Conservation (phyloP, 2,113 vertebrate species). For the Lepisosteus osseus region DNA sequence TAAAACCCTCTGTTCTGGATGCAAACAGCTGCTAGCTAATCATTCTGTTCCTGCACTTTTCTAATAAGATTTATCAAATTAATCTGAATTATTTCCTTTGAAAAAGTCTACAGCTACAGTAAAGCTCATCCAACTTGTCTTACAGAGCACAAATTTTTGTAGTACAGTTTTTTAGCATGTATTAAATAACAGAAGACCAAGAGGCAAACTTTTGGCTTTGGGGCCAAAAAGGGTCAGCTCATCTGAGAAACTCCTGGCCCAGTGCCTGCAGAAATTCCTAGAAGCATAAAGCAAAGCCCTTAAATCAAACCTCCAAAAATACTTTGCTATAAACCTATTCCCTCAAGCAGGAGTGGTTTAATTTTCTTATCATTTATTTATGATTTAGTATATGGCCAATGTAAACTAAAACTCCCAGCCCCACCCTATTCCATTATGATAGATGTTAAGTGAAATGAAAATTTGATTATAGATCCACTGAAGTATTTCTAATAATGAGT, state of each 20-base stretch:
- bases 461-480: slow-evolving; percentile 3
- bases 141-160: slow-evolving; percentile 23
- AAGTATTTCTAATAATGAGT: background rate
- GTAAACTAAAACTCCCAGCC: background rate
- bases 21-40: slow-evolving; percentile 33
- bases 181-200: too few species aligned
- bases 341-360: background rate
- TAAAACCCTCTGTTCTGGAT: slow-evolving; percentile 38
- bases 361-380: slow-evolving; percentile 2
- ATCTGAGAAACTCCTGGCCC: background rate
- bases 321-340: background rate
- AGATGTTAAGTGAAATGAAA: background rate
- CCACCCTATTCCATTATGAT: background rate
- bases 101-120: slow-evolving; percentile 30
- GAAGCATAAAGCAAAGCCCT: background rate
- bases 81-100: slow-evolving; percentile 37
- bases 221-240: background rate
- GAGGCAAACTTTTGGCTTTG: background rate
- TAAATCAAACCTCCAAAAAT: background rate
- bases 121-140: slow-evolving; percentile 21
- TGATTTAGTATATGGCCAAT: background rate
- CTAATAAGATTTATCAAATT: slow-evolving; percentile 34
- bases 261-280: background rate
- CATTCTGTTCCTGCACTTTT: slow-evolving; percentile 27
- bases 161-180: too few species aligned